Base-by-base conservation (phyloP, 2,888 invertebrate species). In the Lasioglossum marginatum region DNA sequence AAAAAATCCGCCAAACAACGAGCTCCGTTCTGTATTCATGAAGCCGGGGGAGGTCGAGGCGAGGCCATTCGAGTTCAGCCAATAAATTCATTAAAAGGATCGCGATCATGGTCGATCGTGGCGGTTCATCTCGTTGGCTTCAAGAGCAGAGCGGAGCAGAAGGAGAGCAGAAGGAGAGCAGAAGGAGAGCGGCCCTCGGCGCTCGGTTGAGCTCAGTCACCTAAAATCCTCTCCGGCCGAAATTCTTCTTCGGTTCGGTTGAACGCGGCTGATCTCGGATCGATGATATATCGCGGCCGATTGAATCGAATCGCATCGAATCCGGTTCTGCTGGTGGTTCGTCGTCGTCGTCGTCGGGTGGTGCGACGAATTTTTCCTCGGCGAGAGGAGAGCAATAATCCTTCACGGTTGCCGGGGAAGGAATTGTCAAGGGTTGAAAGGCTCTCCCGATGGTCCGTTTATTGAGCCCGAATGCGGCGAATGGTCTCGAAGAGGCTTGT, bases 361-460 rank as follows among this genome's bases (percentile, higher is more conserved):
- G 52, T 40, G 14, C 45, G 60, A 48, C 57, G 76, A 83, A 85
- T 84, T 84, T 84, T 84, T 86, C 85, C 70, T 63, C 31, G 71
- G 23, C 63, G 14, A 63, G 40, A 72, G 40, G 73, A 63, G 68
- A 23, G 73, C 74, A 83, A 85, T 85, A 85, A 85, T 85, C 80
- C 74, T 85, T 85, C 63, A 84, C 71, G 74, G 74, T 37, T 45
- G 31, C 40, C 45, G 81, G 40, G 31, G 45, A 85, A 86, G 86
- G 86, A 83, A 87, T 86, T 83, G 86, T 83, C 83, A 78, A 70
- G 76, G 82, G 83, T 83, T 83, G 88, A 89, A 89, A 85, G 82
- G 85, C 75, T 86, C 77, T 86, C 66, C 74, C 82, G 86, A 84
- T 84, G 87, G 74, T 80, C 83, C 86, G 84, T 88, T 87, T 86